Evolutionary conservation across 2,888 invertebrate genomes (phyloP).

Genomic region (Acanthoscelides obtectus): DNA sequence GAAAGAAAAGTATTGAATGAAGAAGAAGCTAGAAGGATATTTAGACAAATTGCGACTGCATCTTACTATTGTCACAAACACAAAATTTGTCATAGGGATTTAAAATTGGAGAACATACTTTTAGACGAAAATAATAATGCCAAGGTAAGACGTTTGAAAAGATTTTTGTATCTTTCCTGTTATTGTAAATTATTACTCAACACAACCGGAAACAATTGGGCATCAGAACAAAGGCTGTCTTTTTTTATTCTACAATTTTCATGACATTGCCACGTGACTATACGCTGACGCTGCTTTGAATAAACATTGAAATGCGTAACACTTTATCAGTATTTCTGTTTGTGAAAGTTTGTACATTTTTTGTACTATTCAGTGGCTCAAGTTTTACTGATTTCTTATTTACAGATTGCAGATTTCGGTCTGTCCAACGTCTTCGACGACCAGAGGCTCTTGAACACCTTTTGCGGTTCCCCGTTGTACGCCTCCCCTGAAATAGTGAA

Average conservation of each 20-base stretch:
- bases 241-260: too few species aligned
- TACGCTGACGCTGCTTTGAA: too few species aligned
- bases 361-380: not conserved
- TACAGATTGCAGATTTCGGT: conserved; percentile 96
- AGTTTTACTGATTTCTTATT: conserved; percentile 15
- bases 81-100: conserved; percentile 94
- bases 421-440: conserved; percentile 95
- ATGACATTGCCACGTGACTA: too few species aligned
- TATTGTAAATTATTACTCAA: not conserved
- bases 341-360: too few species aligned
- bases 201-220: not conserved
- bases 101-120: conserved; percentile 92
- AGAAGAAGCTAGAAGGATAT: conserved; percentile 89
- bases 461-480: conserved; percentile 94
- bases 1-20: conserved; percentile 87
- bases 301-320: too few species aligned
- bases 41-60: conserved; percentile 94
- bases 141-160: conserved; percentile 73
- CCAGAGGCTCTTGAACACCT: conserved; percentile 79
- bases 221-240: too few species aligned
- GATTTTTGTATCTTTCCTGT: too few species aligned
- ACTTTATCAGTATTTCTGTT: too few species aligned
- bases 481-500: conserved; percentile 97
- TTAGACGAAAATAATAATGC: conserved; percentile 91
- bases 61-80: conserved; percentile 98